Conservation (phyloP, 1,140 invertebrate genomes). For the Ctenoplectra terminalis region DNA sequence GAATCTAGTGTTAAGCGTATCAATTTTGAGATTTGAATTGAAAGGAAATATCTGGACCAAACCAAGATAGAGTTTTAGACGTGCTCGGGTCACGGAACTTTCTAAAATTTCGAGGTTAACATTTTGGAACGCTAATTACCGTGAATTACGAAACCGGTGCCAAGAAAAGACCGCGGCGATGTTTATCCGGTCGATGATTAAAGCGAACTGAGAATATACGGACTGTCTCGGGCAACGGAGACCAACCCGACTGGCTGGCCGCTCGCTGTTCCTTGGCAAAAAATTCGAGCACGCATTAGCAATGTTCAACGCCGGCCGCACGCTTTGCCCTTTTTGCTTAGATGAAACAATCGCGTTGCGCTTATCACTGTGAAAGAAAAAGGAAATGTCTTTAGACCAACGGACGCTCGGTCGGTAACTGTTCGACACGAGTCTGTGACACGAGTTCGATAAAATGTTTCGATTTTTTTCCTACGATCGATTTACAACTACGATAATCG, state of each 20-base stretch:
- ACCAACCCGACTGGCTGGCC: constrained; percentile 10
- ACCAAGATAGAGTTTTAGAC: neutral
- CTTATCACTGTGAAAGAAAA: neutral
- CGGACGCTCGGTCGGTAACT: neutral
- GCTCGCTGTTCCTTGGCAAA: constrained; percentile 9
- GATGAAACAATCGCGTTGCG: neutral
- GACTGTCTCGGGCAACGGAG: constrained; percentile 16
- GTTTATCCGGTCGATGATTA: constrained; percentile 17
- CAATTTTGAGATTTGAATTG: neutral
- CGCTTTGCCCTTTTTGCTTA: neutral
- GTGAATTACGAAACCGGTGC: neutral
- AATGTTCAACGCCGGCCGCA: neutral
- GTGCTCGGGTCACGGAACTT: too few species aligned
- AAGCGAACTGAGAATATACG: constrained; percentile 28
- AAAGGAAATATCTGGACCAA: neutral
- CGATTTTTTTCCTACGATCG: too few species aligned
- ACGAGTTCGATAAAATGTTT: too few species aligned
- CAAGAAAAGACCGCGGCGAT: neutral
- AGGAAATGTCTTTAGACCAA: neutral
- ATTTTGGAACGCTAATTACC: neutral
- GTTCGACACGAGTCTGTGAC: too few species aligned
- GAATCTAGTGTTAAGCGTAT: neutral
- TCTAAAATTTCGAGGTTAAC: neutral
- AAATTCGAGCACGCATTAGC: constrained; percentile 19
- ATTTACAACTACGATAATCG: too few species aligned